Base-by-base conservation (phyloP, 2,888 invertebrate genomes). In the Andrena minutula region DNA sequence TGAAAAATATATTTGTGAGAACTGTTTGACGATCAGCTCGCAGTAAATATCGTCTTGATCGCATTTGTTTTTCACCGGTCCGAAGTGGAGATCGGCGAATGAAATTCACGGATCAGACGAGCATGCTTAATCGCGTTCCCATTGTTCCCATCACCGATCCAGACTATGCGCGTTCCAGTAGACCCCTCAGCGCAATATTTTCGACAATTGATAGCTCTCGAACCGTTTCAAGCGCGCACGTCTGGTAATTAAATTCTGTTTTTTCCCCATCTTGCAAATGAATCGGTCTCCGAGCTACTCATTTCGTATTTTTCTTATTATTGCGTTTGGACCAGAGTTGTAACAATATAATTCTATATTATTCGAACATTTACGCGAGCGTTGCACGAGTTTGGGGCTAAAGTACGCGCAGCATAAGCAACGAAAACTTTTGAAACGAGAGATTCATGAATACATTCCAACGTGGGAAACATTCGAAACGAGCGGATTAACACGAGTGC, bases 71-170 rank as follows among this genome's bases (percentile, higher is more conserved):
- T 35, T 68, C 53, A 26, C n/a, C 35, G 6, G 26, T 28, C 4
- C 16, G 12, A 12, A 26, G 12, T 10, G n/a, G 51, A 28, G 63
- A 23, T 47, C 56, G 20, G 7, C 20, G 51, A 56, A 75, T 75
- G 20, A 78, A 63, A 68, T 28, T 69, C 32, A 16, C n/a, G 12
- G 26, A 56, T 56, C 28, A 56, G 23, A 49, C 75, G 47, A 49
- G 61, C 32, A 64, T 30, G 63, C 30, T 79, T 77, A 77, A 79
- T 69, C 58, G 79, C 10, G 56, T 69, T 77, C 28, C 51, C 58
- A 70, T 77, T 70, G 77, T 77, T 63, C 63, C 30, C 16, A 23
- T 2, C 32, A 8, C 2, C n/a, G 51, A 35, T 64, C 49, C 63
- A n/a, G 64, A 12, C 28, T 4, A n/a, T 26, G 10, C 23, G 41